A percentile compares a stretch with the other conserved stretches of the same genome.
Conservation (phyloP, 2,113 vertebrate genomes). For the Eidolon helvum region DNA sequence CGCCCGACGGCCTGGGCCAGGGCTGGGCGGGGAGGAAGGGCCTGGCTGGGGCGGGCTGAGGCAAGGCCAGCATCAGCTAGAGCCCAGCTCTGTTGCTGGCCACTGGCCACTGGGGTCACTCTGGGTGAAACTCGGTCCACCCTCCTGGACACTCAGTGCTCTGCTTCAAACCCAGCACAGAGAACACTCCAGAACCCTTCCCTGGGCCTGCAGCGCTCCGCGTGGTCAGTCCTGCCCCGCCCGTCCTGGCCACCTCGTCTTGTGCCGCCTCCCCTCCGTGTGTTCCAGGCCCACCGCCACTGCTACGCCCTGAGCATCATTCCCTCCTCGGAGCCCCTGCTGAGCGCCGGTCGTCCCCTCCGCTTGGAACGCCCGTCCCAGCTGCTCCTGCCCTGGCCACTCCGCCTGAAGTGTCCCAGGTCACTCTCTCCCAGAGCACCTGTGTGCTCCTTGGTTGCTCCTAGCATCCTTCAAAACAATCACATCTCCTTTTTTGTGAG, state of each 20-base stretch:
- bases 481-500: background rate
- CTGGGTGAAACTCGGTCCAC: background rate
- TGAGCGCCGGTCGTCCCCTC: background rate
- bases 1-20: background rate
- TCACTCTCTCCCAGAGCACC: fast-evolving
- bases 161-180: fast-evolving
- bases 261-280: background rate
- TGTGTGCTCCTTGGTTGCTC: background rate
- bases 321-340: background rate
- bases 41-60: fast-evolving
- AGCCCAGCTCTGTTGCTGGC: background rate
- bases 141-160: background rate
- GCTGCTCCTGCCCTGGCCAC: background rate
- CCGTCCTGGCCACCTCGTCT: fast-evolving
- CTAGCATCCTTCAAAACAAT: fast-evolving
- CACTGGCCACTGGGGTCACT: background rate
- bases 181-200: background rate
- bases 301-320: background rate
- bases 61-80: background rate
- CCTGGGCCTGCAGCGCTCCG: background rate
- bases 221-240: fast-evolving
- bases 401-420: fast-evolving
- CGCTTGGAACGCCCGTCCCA: background rate
- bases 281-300: fast-evolving
- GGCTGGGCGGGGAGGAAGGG: background rate